Base-by-base conservation (phyloP, 2,797 vertebrate species). In the Borostomias antarcticus region DNA sequence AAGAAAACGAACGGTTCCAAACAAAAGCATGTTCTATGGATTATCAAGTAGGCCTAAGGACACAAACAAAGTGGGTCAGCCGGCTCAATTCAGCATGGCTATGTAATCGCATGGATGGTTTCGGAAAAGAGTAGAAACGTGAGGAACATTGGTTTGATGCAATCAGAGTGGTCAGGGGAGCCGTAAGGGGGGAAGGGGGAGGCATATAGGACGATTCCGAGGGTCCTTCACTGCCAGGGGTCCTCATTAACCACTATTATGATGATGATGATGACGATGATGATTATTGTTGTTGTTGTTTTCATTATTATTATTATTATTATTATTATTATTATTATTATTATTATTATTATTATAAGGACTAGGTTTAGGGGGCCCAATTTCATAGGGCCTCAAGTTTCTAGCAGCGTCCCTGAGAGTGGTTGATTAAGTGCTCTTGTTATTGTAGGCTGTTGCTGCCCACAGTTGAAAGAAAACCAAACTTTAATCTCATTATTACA, bases 51-150 rank as follows among this genome's bases (percentile, higher is more conserved):
- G 82, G 71, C n/a, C n/a, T 74, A 33, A 62, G 63, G 70, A 70
- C 69, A 85, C 82, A 85, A 85, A 83, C 66, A 80, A 90, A 89
- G 78, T 91, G 80, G 87, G 88, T 91, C 87, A 87, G n/a, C n/a
- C 56, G 33, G 70, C 77, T 2, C 40, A 72, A 77, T 77, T n/a
- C 1, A 47, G 51, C 26, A 23, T 52, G 4, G 19, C 48, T 15
- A 52, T 25, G 25, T 25, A 15, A 52, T 52, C 23, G 13, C 25
- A 28, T 25, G 50, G 25, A 11, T 52, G 50, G 3, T 28, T 52
- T 52, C 25, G 19, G 11, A 52, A 52, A 21, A 25, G 50, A 21
- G n/a, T 43, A 43, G 15, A 45, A 45, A n/a, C 40, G 40, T 45
- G 40, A 45, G 40, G 40, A 6, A 45, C 3, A n/a, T 52, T 4